Evolutionary conservation across 2,113 vertebrate genomes (phyloP), one percentile per base, ranked within the genome.

Genomic region (Platysteira castanea): DNA sequence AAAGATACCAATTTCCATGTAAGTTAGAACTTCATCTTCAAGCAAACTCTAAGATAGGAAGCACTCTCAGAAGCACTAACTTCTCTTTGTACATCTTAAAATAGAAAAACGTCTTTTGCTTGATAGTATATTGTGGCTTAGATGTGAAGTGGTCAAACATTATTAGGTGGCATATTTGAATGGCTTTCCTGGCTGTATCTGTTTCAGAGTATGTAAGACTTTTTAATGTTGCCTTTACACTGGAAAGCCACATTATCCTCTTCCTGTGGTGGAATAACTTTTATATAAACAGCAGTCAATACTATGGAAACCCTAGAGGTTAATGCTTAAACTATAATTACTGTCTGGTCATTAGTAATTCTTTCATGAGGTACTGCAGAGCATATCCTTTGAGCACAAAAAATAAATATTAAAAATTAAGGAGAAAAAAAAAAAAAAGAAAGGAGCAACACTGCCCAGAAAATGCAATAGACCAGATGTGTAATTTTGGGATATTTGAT

Each of bases 281-380:
- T 56, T 67, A 27, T 28, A 71, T 44, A 91, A 89, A 89, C 50
- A 77, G 14, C 6, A 70, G 18, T 42, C 27, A 33, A 59, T 54
- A 37, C 17, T 59, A 7, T 59, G 42, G 41, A 67, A 89, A 92
- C 11, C 14, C 50, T 67, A 12, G 47, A 91, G 33, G 18, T 60
- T 84, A 70, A 16, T 67, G 26, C 14, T 69, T 74, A 60, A 87
- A 50, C 16, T 84, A 6, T 81, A 91, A 89, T 87, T 95, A 63
- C 37, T 57, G 71, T 74, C 42, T 87, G 60, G 41, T 81, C n/a
- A 89, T 74, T 77, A 79, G 61, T 61, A 80, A 77, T 74, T 77
- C 27, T 67, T 89, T 30, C 73, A 84, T 1, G 2, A 89, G 20
- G 7, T 68, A 79, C 31, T 87, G 42, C 30, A 85, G 13, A 65